Percentiles rank a stretch among this genome's conserved stretches.
These are phyloP conservation scores for Australoheros scitulus DNA, from an alignment of 2,113 vertebrate genomes.

Conservation along the genomic window DNA sequence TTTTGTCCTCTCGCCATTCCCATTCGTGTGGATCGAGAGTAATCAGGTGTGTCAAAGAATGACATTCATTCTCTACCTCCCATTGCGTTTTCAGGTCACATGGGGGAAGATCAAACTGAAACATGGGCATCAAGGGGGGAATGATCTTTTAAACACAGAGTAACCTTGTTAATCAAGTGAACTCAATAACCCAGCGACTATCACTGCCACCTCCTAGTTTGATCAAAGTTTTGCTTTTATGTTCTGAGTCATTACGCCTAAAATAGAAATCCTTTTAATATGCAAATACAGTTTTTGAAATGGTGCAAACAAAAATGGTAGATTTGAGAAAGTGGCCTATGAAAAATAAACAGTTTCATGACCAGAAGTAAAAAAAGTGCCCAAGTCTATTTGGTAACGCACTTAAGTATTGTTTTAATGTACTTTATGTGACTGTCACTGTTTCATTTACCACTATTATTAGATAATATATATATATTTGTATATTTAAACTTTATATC, in stretches of 20 bases:
- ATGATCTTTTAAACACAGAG: conserved; percentile 40
- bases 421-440: not conserved
- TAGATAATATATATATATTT: not conserved
- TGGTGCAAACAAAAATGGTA: not conserved
- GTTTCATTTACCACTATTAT: not conserved
- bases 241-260: conserved; percentile 26
- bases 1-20: conserved; percentile 34
- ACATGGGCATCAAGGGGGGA: conserved; percentile 20
- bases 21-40: conserved; percentile 36
- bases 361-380: conserved; percentile 4
- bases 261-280: conserved; percentile 14
- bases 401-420: not conserved
- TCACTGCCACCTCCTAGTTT: conserved; percentile 42
- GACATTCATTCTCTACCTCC: conserved; percentile 57
- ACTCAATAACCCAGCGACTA: conserved; percentile 16
- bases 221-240: conserved; percentile 58
- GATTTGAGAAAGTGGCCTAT: not conserved
- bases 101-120: conserved; percentile 50
- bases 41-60: conserved; percentile 67
- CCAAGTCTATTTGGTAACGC: not conserved
- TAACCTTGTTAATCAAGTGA: conserved; percentile 45
- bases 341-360: not conserved
- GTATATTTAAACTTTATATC: not conserved
- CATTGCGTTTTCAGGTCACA: conserved; percentile 46
- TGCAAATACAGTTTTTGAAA: conserved; percentile 18